phyloP scores from a whole-genome alignment of 1,140 invertebrate species.

The Drosophila jambulina region DNA sequence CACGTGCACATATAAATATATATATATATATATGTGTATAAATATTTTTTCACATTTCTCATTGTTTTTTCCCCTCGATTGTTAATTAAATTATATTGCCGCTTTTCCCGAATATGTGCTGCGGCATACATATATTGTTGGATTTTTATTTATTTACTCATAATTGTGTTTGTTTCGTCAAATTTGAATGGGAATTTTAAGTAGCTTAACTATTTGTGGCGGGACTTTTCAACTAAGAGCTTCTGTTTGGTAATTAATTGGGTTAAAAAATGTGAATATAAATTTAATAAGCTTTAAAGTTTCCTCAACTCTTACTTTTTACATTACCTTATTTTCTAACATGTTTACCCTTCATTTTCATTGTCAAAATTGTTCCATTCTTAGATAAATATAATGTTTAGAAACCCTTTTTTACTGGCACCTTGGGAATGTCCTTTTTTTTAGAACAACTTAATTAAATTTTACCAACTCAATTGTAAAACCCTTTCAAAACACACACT shows the following conservation, averaged over 20 bases:
- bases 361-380: no score
- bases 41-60: constrained; percentile 30
- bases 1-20: constrained; percentile 20
- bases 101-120: constrained; percentile 9
- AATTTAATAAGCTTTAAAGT: background rate
- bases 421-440: background rate
- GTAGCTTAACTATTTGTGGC: constrained; percentile 36
- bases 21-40: constrained; percentile 33
- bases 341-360: background rate
- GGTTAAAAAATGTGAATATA: no score
- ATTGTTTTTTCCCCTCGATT: constrained; percentile 40
- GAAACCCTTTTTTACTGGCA: background rate
- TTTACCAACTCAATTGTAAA: constrained; percentile 5
- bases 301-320: background rate
- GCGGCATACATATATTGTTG: background rate
- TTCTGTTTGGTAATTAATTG: constrained; percentile 16
- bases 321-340: background rate
- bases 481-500: constrained; percentile 1
- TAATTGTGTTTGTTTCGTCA: constrained; percentile 38
- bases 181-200: constrained; percentile 42
- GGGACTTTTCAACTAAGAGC: background rate
- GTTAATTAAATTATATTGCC: constrained; percentile 72
- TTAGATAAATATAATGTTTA: background rate
- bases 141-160: constrained; percentile 43
- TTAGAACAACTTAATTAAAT: constrained; percentile 6